phyloP scores from a whole-genome alignment of 1,140 invertebrate genomes.

The Nomia melanderi region DNA sequence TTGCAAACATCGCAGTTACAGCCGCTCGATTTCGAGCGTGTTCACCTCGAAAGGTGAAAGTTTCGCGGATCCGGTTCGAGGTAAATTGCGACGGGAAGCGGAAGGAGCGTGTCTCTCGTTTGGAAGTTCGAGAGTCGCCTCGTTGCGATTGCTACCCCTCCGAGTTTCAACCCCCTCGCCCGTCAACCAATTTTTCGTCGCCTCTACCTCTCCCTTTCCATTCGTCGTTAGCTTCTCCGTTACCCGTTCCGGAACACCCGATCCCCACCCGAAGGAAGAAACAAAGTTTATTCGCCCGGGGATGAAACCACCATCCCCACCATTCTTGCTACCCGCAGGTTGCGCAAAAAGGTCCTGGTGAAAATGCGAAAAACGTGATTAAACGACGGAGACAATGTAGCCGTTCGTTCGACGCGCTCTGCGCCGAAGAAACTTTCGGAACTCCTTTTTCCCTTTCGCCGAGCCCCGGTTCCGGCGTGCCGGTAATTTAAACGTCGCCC shows the following conservation, averaged over 20 bases:
- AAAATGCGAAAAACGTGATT: conserved; percentile 61
- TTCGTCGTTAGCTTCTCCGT: background rate
- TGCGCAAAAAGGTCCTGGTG: conserved; percentile 55
- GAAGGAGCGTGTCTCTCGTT: conserved; percentile 47
- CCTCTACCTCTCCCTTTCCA: background rate
- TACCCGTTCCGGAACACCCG: background rate
- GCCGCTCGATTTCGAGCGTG: conserved; percentile 25
- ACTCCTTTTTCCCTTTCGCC: conserved; percentile 22
- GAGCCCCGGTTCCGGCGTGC: conserved; percentile 4
- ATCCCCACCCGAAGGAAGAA: conserved; percentile 18
- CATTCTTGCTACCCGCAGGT: too few species aligned
- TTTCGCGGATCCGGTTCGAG: conserved; percentile 34
- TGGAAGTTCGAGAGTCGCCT: conserved; percentile 49
- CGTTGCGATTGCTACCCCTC: conserved; percentile 46
- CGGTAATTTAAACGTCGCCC: conserved; percentile 58
- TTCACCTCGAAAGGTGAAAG: conserved; percentile 40
- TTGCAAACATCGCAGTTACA: background rate
- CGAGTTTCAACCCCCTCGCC: background rate
- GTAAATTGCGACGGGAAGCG: conserved; percentile 47
- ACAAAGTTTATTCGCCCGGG: conserved; percentile 57
- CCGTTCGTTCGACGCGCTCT: conserved; percentile 39
- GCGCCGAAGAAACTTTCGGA: conserved; percentile 45
- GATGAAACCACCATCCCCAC: background rate
- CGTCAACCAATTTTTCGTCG: conserved; percentile 12
- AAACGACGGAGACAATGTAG: conserved; percentile 57